Evolutionary conservation across 2,888 invertebrate genomes (phyloP), one percentile per base, ranked within the genome.

Genomic region (Eilema depressum): DNA sequence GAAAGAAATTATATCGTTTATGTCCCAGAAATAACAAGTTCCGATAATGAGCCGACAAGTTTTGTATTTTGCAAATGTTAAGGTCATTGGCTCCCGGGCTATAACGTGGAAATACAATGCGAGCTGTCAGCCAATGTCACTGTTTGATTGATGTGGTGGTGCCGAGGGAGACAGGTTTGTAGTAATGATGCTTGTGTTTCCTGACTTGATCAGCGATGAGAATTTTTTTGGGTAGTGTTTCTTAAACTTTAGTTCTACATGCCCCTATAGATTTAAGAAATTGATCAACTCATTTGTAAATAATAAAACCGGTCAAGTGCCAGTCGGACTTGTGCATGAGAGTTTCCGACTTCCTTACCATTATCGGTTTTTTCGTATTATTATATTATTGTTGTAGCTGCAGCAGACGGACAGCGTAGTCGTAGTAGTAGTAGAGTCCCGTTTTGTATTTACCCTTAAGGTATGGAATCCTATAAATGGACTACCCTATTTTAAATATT

Each of bases 121-220:
- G 62, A 8, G 61, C 56, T 79, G 76, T 70, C 73, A 78, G 72
- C 69, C 78, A 73, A 73, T 77, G 83, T 74, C 75, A 73, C 67
- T 66, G 25, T 62, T 68, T 81, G 81, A 83, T 81, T 81, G 83
- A 81, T 81, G 69, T 66, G 53, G 28, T 70, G 60, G 66, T 33
- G 74, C n/a, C n/a, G 59, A 76, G 30, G 30, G 30, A 12, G 82
- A 83, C 79, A 74, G 69, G 70, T 73, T 81, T 66, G 62, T 57
- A 71, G 70, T 75, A 76, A 74, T 73, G 74, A 68, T 76, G 73
- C 63, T 72, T 62, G 30, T 25, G 63, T 70, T 79, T 81, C 75
- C 83, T 73, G 72, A 26, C 75, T 67, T 56, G 70, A 68, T 69
- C 68, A 63, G 63, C 69, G 63, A 65, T 56, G 57, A 61, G 63